Conservation (phyloP, 2,888 invertebrate species). For the Seira sanloemensis region DNA sequence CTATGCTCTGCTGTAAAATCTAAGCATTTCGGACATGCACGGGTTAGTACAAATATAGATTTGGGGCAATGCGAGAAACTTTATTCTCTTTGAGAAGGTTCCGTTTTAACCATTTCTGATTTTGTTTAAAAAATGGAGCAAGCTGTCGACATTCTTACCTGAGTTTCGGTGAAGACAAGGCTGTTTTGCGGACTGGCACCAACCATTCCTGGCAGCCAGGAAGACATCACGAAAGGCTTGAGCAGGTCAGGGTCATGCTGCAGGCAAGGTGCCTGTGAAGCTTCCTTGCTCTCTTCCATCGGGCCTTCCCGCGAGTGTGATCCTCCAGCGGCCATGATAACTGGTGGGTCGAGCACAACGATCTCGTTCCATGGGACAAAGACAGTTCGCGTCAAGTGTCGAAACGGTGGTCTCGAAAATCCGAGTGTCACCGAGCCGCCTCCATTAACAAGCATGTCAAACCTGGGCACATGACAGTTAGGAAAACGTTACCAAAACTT, state of each 20-base stretch:
- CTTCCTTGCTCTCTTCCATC: slow-evolving; percentile 64
- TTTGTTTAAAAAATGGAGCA: too few relatives aligned
- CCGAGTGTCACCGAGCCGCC: slow-evolving; percentile 97
- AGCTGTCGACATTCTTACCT: too few relatives aligned
- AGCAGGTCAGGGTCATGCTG: slow-evolving; percentile 92
- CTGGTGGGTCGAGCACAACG: slow-evolving; percentile 89
- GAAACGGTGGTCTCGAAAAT: slow-evolving; percentile 96
- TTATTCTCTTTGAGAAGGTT: too few relatives aligned
- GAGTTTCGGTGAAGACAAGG: slow-evolving; percentile 92
- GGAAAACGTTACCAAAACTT: not conserved
- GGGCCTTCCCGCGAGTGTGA: slow-evolving; percentile 58
- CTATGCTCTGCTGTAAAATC: slow-evolving; percentile 97
- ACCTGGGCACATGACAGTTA: slow-evolving; percentile 81
- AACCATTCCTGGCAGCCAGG: slow-evolving; percentile 93
- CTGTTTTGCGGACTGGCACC: slow-evolving; percentile 89
- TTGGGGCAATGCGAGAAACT: slow-evolving; percentile 27
- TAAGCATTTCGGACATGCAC: slow-evolving; percentile 76
- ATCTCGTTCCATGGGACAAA: slow-evolving; percentile 99
- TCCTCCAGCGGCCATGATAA: slow-evolving; percentile 81
- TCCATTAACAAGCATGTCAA: slow-evolving; percentile 98
- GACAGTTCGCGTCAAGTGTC: slow-evolving; percentile 90
- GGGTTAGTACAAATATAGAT: not conserved
- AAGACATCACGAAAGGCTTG: slow-evolving; percentile 90
- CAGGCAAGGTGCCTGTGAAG: slow-evolving; percentile 80
- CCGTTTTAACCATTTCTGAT: too few relatives aligned